Conservation (phyloP, 2,888 invertebrate genomes). For the Druceiella hillmani region DNA sequence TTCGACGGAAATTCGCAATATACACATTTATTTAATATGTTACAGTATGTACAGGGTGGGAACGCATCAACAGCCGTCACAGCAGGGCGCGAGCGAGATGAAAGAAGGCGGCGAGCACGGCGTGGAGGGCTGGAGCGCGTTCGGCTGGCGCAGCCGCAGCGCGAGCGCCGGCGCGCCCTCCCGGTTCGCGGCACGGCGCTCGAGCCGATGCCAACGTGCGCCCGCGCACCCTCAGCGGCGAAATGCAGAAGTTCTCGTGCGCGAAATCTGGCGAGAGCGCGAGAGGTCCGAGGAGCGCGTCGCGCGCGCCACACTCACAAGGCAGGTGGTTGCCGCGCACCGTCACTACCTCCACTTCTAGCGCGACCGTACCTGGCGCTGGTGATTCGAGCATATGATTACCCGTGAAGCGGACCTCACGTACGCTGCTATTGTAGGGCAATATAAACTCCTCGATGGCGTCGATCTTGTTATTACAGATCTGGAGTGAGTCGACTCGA, state of each 20-base stretch:
- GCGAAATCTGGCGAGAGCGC: slow-evolving; percentile 63
- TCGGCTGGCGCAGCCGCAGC: slow-evolving; percentile 34
- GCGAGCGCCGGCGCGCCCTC: slow-evolving; percentile 36
- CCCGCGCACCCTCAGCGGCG: slow-evolving; percentile 78
- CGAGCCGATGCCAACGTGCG: slow-evolving; percentile 59
- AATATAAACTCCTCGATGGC: slow-evolving; percentile 71
- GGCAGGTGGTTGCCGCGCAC: slow-evolving; percentile 79
- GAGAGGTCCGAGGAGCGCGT: slow-evolving; percentile 69
- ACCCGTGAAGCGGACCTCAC: slow-evolving; percentile 68
- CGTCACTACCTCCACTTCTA: slow-evolving; percentile 65
- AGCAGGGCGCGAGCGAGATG: slow-evolving; percentile 39
- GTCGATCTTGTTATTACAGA: slow-evolving; percentile 82
- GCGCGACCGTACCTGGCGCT: slow-evolving; percentile 57
- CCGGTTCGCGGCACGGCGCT: slow-evolving; percentile 39
- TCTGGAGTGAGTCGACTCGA: slow-evolving; percentile 66
- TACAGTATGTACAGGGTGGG: slow-evolving; percentile 47
- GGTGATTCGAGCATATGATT: slow-evolving; percentile 81
- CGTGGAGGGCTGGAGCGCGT: slow-evolving; percentile 26
- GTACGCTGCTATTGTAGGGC: slow-evolving; percentile 64
- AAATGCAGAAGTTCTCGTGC: slow-evolving; percentile 78
- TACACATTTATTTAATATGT: slow-evolving; percentile 34
- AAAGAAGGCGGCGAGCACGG: slow-evolving; percentile 34
- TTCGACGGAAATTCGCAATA: too few relatives aligned
- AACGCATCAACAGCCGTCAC: background rate
- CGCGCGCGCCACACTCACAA: slow-evolving; percentile 79